Evolutionary conservation across 2,888 invertebrate species (phyloP).

Genomic region (Pandemis cinnamomeana): DNA sequence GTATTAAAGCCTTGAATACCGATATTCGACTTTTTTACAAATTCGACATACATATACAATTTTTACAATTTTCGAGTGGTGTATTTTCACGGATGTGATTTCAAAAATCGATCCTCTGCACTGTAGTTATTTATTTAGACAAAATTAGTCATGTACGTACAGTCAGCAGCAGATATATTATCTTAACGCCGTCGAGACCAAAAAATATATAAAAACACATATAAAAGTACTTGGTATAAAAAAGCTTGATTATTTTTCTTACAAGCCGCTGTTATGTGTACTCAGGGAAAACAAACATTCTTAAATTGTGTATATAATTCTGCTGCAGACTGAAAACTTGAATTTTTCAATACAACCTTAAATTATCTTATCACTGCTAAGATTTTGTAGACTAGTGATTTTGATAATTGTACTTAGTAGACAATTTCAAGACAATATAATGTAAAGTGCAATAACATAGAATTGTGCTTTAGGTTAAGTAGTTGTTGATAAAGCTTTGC

Average conservation of each 20-base stretch:
- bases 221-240: neutral
- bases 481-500: slow-evolving; percentile 51
- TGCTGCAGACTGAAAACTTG: neutral
- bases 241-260: neutral
- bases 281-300: neutral
- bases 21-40: no score
- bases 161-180: no score
- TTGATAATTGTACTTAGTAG: slow-evolving; percentile 43
- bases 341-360: neutral
- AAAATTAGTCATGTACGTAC: no score
- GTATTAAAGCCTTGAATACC: no score
- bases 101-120: no score
- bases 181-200: no score
- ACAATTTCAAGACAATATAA: slow-evolving; percentile 63
- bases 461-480: slow-evolving; percentile 63
- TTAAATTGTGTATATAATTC: neutral
- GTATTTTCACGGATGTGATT: no score
- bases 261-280: neutral
- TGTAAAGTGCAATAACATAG: slow-evolving; percentile 66
- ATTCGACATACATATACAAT: no score
- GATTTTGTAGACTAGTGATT: neutral
- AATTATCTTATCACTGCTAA: neutral
- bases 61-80: no score
- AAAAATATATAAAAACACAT: no score
- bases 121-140: no score